phyloP scores from a whole-genome alignment of 2,797 vertebrate species.

The Rhadinocentrus ornatus region DNA sequence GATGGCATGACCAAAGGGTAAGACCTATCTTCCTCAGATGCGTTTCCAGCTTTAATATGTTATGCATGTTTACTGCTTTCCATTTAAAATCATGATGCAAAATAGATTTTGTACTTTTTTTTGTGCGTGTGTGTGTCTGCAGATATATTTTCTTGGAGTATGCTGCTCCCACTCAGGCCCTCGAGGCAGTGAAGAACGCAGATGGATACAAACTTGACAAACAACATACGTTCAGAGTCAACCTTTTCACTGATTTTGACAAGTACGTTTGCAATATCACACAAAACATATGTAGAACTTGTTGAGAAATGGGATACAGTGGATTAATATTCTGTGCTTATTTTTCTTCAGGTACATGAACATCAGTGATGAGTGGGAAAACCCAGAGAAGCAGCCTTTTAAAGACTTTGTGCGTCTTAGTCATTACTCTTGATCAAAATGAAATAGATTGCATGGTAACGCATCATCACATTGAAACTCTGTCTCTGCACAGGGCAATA shows the following conservation, averaged over 20 bases:
- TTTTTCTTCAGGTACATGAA: slow-evolving; percentile 91
- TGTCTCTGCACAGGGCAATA: slow-evolving; percentile 87
- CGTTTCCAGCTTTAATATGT: background rate
- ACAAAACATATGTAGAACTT: background rate
- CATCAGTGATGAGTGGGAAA: slow-evolving; percentile 96
- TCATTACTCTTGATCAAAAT: background rate
- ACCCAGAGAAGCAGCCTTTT: slow-evolving; percentile 97
- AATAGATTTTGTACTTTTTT: no score
- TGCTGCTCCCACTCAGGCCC: slow-evolving; percentile 88
- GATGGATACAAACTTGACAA: slow-evolving; percentile 98
- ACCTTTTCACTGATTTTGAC: slow-evolving; percentile 98
- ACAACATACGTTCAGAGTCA: slow-evolving; percentile 97
- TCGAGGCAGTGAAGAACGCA: slow-evolving; percentile 94
- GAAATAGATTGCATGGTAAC: background rate
- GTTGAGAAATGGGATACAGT: background rate
- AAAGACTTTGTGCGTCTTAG: slow-evolving; percentile 93
- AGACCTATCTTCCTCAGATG: slow-evolving; percentile 3
- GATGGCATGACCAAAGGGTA: slow-evolving; percentile 97
- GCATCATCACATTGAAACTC: background rate
- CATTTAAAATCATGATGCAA: background rate
- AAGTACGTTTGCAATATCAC: slow-evolving; percentile 81
- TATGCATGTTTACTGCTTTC: no score
- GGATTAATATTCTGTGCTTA: background rate
- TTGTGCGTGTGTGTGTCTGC: background rate
- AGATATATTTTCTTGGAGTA: slow-evolving; percentile 99